Evolutionary conservation across 2,888 invertebrate species (phyloP).

Genomic region (Osmoderma eremita): DNA sequence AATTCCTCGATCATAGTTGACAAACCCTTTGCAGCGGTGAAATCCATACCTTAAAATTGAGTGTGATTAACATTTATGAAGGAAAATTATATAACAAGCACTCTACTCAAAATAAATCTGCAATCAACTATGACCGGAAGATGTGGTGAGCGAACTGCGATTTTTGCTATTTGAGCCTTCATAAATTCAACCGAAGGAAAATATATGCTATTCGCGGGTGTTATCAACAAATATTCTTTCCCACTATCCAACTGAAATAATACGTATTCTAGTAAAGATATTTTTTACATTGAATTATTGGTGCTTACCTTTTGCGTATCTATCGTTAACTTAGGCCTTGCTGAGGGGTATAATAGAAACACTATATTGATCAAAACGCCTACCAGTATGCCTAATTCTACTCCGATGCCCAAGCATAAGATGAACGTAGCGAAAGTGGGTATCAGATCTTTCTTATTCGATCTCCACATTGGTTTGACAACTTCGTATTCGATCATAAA

Average conservation of each 20-base stretch:
- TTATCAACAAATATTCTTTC: slow-evolving; percentile 78
- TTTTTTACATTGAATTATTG: not conserved
- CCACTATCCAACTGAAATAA: slow-evolving; percentile 72
- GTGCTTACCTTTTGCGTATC: slow-evolving; percentile 74
- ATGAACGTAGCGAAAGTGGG: slow-evolving; percentile 87
- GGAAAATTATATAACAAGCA: not conserved
- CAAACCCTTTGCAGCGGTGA: slow-evolving; percentile 87
- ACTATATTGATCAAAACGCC: slow-evolving; percentile 84
- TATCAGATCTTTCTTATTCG: slow-evolving; percentile 80
- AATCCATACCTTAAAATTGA: no score
- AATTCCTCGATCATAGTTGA: slow-evolving; percentile 80
- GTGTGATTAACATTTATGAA: not conserved
- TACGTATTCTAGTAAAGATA: not conserved
- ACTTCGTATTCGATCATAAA: slow-evolving; percentile 95
- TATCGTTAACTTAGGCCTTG: slow-evolving; percentile 79
- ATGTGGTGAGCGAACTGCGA: slow-evolving; percentile 72
- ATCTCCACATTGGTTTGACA: slow-evolving; percentile 86
- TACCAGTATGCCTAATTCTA: slow-evolving; percentile 86
- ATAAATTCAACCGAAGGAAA: slow-evolving; percentile 88
- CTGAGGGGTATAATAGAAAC: slow-evolving; percentile 82
- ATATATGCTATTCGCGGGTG: slow-evolving; percentile 81
- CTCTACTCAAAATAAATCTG: slow-evolving; percentile 76
- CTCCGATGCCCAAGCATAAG: slow-evolving; percentile 82
- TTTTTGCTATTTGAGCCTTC: slow-evolving; percentile 79
- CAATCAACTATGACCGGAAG: slow-evolving; percentile 86